phyloP scores from a whole-genome alignment of 2,113 vertebrate species.

The Clarias macrocephalus region DNA sequence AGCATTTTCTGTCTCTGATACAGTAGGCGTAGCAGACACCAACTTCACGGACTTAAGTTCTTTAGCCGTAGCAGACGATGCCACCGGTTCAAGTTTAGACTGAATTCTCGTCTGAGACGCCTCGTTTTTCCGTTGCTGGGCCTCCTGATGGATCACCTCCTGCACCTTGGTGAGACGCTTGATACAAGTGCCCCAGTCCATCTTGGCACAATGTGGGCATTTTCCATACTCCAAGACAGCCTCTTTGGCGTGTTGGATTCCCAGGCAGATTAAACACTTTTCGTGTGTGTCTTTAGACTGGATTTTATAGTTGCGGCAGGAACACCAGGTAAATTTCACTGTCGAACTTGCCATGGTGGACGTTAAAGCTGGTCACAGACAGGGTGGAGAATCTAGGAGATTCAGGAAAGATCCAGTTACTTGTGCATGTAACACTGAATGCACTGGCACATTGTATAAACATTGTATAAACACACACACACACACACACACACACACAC shows the following conservation, averaged over 20 bases:
- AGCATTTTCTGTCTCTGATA: not conserved
- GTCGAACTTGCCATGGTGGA: conserved; percentile 51
- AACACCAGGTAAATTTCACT: conserved; percentile 54
- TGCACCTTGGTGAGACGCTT: conserved; percentile 59
- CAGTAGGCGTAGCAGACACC: not conserved
- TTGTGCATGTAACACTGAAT: not conserved
- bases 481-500: no score
- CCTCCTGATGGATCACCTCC: conserved; percentile 55
- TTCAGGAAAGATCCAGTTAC: not conserved
- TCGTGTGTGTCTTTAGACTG: conserved; percentile 57
- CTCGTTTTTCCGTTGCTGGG: conserved; percentile 49
- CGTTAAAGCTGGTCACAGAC: not conserved
- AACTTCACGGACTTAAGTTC: conserved; percentile 22
- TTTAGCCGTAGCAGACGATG: not conserved
- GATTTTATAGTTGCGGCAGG: conserved; percentile 59
- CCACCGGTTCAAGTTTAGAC: conserved; percentile 35
- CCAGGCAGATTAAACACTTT: conserved; percentile 56
- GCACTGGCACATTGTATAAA: not conserved
- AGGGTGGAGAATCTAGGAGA: not conserved
- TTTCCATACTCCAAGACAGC: conserved; percentile 58
- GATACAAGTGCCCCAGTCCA: conserved; percentile 60
- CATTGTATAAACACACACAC: not conserved
- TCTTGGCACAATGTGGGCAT: conserved; percentile 58
- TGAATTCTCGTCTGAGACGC: conserved; percentile 35
- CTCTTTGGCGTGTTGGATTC: conserved; percentile 59